Conservation (phyloP, 2,113 vertebrate species). For the Nothobranchius kuhntae region DNA sequence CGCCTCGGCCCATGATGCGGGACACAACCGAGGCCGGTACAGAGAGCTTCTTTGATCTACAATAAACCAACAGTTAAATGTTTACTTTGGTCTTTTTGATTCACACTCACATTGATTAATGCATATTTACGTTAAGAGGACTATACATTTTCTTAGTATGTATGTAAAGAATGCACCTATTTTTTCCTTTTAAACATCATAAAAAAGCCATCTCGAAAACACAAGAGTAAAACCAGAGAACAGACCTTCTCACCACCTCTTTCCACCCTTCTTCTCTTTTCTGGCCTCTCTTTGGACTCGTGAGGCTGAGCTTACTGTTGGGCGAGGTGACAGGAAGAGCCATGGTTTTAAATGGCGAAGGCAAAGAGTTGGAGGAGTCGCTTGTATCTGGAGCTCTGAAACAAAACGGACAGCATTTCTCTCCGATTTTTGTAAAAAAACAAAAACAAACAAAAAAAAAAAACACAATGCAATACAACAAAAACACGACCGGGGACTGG, state of each 20-base stretch:
- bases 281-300: constrained; percentile 94
- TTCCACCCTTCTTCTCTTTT: constrained; percentile 99
- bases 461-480: background rate
- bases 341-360: constrained; percentile 88
- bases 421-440: background rate
- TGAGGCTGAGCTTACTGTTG: constrained; percentile 93
- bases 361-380: constrained; percentile 84
- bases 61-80: constrained; percentile 1
- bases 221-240: background rate
- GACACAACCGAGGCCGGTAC: constrained; percentile 98
- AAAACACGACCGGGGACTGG: background rate
- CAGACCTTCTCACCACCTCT: constrained; percentile 95
- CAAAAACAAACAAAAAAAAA: background rate
- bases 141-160: too few species aligned
- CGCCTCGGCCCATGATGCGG: constrained; percentile 98
- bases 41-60: constrained; percentile 97
- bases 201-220: background rate
- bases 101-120: too few species aligned
- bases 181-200: background rate
- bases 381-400: constrained; percentile 85
- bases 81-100: background rate
- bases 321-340: constrained; percentile 89
- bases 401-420: constrained; percentile 3
- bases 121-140: too few species aligned
- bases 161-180: background rate